Evolutionary conservation across 2,797 vertebrate species (phyloP).

Genomic region (Cheirogaleus major): DNA sequence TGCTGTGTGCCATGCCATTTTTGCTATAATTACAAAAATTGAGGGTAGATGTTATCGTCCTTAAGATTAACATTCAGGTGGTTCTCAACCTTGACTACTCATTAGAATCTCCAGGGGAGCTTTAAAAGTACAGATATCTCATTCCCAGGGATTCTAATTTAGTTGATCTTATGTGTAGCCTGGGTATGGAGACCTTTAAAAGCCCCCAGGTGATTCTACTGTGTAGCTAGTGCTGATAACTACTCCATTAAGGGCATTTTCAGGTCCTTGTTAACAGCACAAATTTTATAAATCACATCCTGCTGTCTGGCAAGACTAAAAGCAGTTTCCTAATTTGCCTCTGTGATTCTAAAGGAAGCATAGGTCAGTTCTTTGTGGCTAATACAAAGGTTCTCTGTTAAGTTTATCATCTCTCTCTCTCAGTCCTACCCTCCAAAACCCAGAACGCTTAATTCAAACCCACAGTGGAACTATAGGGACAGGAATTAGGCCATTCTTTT

Average conservation of each 20-base stretch:
- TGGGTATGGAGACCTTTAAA: not conserved
- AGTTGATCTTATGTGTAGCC: not conserved
- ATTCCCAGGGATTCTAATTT: not conserved
- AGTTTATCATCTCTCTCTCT: not conserved
- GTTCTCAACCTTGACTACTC: not conserved
- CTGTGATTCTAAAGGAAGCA: not conserved
- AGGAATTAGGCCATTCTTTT: not conserved
- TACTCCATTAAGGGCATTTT: not conserved
- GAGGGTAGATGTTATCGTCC: not conserved
- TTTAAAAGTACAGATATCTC: not conserved
- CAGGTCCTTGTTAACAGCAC: not conserved
- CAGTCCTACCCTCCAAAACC: not conserved
- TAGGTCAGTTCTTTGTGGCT: not conserved
- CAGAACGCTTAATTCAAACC: not conserved
- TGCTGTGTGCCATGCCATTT: not conserved
- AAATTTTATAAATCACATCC: not conserved
- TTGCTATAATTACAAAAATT: not conserved
- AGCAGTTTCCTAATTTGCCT: not conserved
- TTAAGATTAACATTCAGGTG: not conserved
- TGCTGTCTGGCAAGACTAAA: not conserved
- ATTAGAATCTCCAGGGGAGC: not conserved
- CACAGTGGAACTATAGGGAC: not conserved
- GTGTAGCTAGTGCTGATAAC: not conserved
- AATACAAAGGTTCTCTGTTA: not conserved
- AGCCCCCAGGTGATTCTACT: not conserved